Percentiles rank a stretch among this genome's conserved stretches.
phyloP scores from a whole-genome alignment of 2,888 invertebrate genomes.

The Sepioteuthis lessoniana region DNA sequence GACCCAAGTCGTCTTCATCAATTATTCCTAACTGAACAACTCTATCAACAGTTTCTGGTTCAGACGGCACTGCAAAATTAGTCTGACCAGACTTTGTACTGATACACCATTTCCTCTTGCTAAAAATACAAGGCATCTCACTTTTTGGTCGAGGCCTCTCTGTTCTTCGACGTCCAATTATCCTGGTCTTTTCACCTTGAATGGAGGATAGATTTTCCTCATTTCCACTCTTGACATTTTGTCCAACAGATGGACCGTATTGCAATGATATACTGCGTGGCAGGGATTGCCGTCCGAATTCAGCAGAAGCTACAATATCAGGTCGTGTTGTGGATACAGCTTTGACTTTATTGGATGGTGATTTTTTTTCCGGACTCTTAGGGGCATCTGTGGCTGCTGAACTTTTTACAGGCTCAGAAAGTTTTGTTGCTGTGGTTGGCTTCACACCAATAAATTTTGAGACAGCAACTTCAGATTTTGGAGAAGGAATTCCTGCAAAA shows the following conservation, averaged over 20 bases:
- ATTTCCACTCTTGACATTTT: background rate
- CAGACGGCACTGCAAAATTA: conserved; percentile 24
- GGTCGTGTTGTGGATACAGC: background rate
- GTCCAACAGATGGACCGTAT: background rate
- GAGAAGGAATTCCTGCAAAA: background rate
- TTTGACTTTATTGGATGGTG: background rate
- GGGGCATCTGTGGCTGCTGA: background rate
- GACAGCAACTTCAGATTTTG: background rate
- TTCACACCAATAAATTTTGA: background rate
- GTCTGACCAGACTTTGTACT: conserved; percentile 36
- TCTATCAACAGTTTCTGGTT: background rate
- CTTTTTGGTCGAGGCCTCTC: background rate
- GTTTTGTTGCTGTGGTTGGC: background rate
- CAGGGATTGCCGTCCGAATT: background rate
- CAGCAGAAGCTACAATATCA: background rate
- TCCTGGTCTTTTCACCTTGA: background rate
- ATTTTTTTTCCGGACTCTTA: background rate
- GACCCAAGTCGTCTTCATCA: conserved; percentile 51
- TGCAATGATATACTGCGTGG: background rate
- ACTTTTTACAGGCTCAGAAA: background rate
- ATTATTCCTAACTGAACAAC: background rate
- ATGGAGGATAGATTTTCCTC: background rate
- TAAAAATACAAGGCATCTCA: background rate
- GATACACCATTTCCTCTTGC: conserved; percentile 43
- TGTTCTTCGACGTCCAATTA: background rate